Conservation (phyloP, 2,888 invertebrate genomes). For the Gryllus longicercus region DNA sequence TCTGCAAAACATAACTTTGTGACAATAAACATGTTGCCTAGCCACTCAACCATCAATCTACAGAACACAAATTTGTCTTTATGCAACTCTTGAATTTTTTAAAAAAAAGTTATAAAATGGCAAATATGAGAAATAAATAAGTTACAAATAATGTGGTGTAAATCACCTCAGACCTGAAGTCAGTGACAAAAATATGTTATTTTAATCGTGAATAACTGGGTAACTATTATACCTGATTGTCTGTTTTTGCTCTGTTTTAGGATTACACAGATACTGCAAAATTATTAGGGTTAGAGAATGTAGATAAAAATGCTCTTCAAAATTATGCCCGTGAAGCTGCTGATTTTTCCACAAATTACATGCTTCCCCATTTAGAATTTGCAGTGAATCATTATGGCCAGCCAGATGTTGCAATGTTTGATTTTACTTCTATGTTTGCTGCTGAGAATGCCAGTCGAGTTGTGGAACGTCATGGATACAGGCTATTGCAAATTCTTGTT, state of each 20-base stretch:
- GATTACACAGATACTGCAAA: conserved; percentile 88
- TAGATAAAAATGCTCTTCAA: conserved; percentile 83
- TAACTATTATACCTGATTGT: neutral
- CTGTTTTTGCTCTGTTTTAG: conserved; percentile 48
- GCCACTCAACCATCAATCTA: too few relatives aligned
- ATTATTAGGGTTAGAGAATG: conserved; percentile 82
- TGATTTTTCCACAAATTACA: conserved; percentile 84
- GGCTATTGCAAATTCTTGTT: conserved; percentile 83
- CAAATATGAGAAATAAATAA: too few relatives aligned
- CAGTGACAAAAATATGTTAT: too few relatives aligned
- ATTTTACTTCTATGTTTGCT: conserved; percentile 98
- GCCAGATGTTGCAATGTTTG: conserved; percentile 97
- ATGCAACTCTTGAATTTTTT: too few relatives aligned
- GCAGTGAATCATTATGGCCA: conserved; percentile 97
- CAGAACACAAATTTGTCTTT: too few relatives aligned
- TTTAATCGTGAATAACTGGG: too few relatives aligned
- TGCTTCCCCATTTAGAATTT: conserved; percentile 84
- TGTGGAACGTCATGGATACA: conserved; percentile 68
- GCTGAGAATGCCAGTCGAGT: conserved; percentile 93
- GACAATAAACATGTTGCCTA: too few relatives aligned
- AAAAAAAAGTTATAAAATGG: too few relatives aligned
- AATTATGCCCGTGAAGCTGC: conserved; percentile 93
- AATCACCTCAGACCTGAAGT: too few relatives aligned
- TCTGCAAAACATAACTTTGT: too few relatives aligned
- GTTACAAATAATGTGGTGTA: too few relatives aligned